Evolutionary conservation across 2,888 invertebrate species (phyloP), one percentile per base, ranked within the genome.

Genomic region (Drosophila hawaiiensis): DNA sequence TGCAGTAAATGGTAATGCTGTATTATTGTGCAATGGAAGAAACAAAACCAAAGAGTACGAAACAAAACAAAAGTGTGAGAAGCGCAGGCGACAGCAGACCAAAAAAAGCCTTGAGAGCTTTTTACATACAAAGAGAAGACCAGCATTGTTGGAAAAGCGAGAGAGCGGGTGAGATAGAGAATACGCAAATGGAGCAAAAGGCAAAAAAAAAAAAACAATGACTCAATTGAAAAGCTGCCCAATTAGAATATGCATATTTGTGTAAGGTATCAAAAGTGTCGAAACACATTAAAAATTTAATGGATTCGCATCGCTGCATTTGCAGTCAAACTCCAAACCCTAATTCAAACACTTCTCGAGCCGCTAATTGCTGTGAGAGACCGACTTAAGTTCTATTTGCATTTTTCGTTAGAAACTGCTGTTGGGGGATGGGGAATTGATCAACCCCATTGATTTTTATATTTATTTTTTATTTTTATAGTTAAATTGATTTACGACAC

Each of bases 401-500:
- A 72, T 73, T 79, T 75, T 79, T 73, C 71, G 76, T 88, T 89
- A 73, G 77, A 82, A 80, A 64, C 65, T 52, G 35, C 43, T 43
- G 43, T 43, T 43, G 43, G 12, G 43, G 22, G 12, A 6, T 22
- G 47, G 16, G 52, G 55, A 69, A 78, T 73, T 76, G 88, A 89
- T 80, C 80, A 64, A 71, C 77, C 68, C 73, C 70, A 75, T 76
- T 76, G 76, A 54, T 65, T 62, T 33, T 25, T 50, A 39, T 56
- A 33, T n/a, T 41, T 62, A 31, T n/a, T 41, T 41, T 31, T 41
- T 16, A 35, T 33, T 74, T 83, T 86, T 81, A 88, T 86, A 75
- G 76, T 83, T 76, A 77, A 87, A 89, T 88, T 89, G 89, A 89
- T 89, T 89, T 89, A 89, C 67, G 88, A 78, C 60, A 73, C 75